Evolutionary conservation across 1,140 invertebrate genomes (phyloP).

Genomic region (Mercenaria mercenaria): DNA sequence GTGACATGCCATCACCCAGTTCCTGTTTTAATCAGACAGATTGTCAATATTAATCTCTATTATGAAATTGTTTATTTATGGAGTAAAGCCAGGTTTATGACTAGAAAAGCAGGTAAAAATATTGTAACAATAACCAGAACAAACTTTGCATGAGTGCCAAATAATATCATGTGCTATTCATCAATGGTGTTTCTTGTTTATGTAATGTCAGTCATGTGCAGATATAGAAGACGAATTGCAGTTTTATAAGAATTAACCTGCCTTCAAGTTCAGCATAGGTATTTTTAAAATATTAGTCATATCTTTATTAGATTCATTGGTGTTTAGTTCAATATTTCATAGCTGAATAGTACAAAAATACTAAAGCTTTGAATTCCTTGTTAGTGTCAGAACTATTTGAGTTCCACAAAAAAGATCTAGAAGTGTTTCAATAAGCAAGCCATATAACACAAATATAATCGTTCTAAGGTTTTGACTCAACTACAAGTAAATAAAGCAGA

Average conservation of each 20-base stretch:
- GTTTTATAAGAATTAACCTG: conserved; percentile 8
- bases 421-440: too few relatives aligned
- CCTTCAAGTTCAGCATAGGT: not conserved
- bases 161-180: conserved; percentile 1
- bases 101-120: not conserved
- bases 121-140: not conserved
- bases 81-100: not conserved
- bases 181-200: not conserved
- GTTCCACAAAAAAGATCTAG: too few relatives aligned
- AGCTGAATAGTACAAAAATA: too few relatives aligned
- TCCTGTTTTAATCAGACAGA: not conserved
- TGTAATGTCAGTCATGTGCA: not conserved
- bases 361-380: too few relatives aligned
- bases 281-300: too few relatives aligned
- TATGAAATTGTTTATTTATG: not conserved
- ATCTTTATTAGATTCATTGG: too few relatives aligned
- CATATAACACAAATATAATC: too few relatives aligned
- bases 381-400: too few relatives aligned
- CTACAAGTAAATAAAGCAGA: too few relatives aligned
- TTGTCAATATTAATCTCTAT: not conserved
- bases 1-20: too few relatives aligned
- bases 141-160: conserved; percentile 25
- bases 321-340: too few relatives aligned
- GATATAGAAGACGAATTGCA: conserved; percentile 27
- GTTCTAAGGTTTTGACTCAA: too few relatives aligned